Conservation (phyloP, 2,113 vertebrate species). For the Rana temporaria region DNA sequence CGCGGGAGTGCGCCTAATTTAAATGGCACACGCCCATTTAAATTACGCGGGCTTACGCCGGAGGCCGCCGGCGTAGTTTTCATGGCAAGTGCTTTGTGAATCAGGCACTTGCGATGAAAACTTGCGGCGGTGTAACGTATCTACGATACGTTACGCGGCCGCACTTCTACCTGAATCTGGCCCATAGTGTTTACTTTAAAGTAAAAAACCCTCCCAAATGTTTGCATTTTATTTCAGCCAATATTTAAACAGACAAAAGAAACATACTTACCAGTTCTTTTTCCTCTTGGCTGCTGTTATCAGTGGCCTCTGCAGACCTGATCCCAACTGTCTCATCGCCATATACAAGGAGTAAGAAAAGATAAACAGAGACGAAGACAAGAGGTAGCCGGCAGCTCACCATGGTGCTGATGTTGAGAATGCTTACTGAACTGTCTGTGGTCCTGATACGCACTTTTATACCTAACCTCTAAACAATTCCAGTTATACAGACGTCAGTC, state of each 20-base stretch:
- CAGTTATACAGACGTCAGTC: background rate
- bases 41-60: too few relatives aligned
- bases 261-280: conserved; percentile 65
- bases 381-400: conserved; percentile 60
- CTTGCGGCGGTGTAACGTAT: too few relatives aligned
- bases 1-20: too few relatives aligned
- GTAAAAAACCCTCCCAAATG: too few relatives aligned
- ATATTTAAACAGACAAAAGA: background rate
- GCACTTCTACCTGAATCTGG: too few relatives aligned
- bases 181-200: too few relatives aligned
- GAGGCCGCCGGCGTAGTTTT: too few relatives aligned
- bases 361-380: conserved; percentile 58
- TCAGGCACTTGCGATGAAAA: too few relatives aligned
- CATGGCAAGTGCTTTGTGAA: too few relatives aligned
- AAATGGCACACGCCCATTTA: too few relatives aligned
- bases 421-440: background rate
- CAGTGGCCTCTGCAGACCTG: conserved; percentile 60
- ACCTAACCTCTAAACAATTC: background rate
- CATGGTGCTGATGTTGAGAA: conserved; percentile 59
- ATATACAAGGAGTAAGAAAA: conserved; percentile 60
- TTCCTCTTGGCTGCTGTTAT: conserved; percentile 65
- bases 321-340: conserved; percentile 61
- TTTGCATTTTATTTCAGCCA: background rate
- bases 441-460: conserved; percentile 37
- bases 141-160: too few relatives aligned